Base-by-base conservation (phyloP, 2,888 invertebrate genomes). In the Ypsolopha sequella region DNA sequence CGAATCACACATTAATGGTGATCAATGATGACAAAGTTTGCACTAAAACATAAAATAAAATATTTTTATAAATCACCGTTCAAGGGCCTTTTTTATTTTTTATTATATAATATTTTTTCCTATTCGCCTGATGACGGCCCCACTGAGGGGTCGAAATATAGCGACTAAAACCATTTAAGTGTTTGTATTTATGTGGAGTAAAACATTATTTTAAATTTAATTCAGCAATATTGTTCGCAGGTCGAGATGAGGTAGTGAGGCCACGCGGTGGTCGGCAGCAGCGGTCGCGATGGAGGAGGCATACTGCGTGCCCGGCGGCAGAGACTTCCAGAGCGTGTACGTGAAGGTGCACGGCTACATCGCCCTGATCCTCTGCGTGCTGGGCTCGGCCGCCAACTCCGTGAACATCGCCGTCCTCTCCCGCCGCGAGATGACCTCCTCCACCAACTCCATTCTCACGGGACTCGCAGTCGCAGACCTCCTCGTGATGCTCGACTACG, bases 381-480 rank as follows among this genome's bases (percentile, higher is more conserved):
- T 97, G 65, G 97, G 97, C 45, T 94, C 95, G 46, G 90, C 96
- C 36, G 94, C 96, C 48, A 98, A 97, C 73, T 90, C 93, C 6
- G 89, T 97, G 59, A 98, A 97, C 76, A 94, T 98, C 55, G 92
- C 94, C 51, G 96, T 98, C 9, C 88, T 98, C 47, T 94, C 96
- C 7, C 90, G 96, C 6, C 92, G 93, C 46, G 96, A 97, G 72
- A 97, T 98, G 96, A 85, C 89, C 41, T 95, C 96, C 34, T 95
- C 97, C 0, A 97, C 97, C 6, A 98, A 98, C 78, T 91, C 94
- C 49, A 96, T 98, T 51, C 89, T 98, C n/a, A 96, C 96, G 0
- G 95, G 94, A 4, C 86, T 96, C 8, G 97, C 98, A 0, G 93
- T 97, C 3, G 95, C 97, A 3, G 98, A 98, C 73, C 88, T 98